Evolutionary conservation across 2,113 vertebrate species (phyloP), one percentile per base, ranked within the genome.

Genomic region (Anguilla japonica): DNA sequence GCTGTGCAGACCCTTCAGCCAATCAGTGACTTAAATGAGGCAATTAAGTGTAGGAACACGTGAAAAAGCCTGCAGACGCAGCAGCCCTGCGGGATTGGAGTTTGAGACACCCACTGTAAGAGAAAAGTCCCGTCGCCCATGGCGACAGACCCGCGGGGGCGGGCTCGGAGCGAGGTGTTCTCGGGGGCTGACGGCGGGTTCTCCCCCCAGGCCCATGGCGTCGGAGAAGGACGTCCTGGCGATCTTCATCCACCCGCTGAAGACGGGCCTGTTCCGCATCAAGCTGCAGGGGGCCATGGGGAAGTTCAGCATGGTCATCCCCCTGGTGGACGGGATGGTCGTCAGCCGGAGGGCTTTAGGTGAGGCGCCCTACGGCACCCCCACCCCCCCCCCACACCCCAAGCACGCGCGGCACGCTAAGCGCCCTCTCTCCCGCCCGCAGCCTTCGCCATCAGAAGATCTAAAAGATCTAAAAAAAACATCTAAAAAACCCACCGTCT

Each of bases 221-320:
- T 95, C 96, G 81, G 97, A 97, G 92, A 97, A 97, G 88, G 97
- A 98, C 86, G 94, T 97, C 89, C 96, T 96, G 85, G 96, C 98
- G 82, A 96, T 97, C 88, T 98, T 97, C 91, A 97, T 97, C 89
- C 97, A 97, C 86, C 97, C 97, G 63, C 93, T 98, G 93, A 96
- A 97, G 90, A 98, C 97, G 87, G 97, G 97, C 85, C 95, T 97
- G 82, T 98, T 98, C 92, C 95, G 97, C 83, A 96, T 98, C 92
- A 97, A 96, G 92, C 95, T 97, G 75, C 96, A 97, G 87, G 97
- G 97, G 88, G 93, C 96, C 89, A 94, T 95, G 90, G 96, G 97
- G 88, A 97, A 97, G 90, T 97, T 97, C 95, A 97, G 96, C 85
- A 96, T 97, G 97, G 97, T 97, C 82, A 96, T 97, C 83, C 97